These are phyloP conservation scores for Leptothorax acervorum DNA, from an alignment of 2,888 invertebrate genomes.

Conservation along the genomic window DNA sequence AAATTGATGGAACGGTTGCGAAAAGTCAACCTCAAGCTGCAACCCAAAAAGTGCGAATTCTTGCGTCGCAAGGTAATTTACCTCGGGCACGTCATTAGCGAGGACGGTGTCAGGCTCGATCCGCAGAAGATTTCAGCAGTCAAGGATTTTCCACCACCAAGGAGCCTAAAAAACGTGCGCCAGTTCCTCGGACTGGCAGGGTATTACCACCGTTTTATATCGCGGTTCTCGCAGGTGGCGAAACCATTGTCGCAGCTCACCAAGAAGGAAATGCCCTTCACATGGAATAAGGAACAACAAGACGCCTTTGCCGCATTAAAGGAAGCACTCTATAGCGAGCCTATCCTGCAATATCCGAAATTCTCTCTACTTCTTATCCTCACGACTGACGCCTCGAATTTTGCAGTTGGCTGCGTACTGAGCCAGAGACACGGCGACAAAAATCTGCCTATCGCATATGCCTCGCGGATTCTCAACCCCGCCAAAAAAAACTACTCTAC, in stretches of 20 bases:
- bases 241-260: no score
- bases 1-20: background rate
- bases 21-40: background rate
- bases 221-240: no score
- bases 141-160: background rate
- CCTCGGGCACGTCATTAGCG: background rate
- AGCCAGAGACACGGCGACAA: background rate
- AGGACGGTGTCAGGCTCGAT: background rate
- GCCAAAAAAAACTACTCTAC: background rate
- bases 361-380: background rate
- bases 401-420: background rate
- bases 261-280: no score
- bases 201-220: no score
- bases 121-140: background rate
- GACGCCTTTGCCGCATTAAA: no score
- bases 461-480: accelerated
- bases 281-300: no score
- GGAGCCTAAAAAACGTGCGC: background rate
- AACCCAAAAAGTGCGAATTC: background rate
- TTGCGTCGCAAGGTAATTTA: background rate
- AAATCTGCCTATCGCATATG: background rate
- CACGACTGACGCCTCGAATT: background rate
- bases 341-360: background rate
- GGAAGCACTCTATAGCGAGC: background rate
- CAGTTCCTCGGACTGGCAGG: background rate